Evolutionary conservation across 2,888 invertebrate genomes (phyloP).

Genomic region (Coenonympha glycerion): DNA sequence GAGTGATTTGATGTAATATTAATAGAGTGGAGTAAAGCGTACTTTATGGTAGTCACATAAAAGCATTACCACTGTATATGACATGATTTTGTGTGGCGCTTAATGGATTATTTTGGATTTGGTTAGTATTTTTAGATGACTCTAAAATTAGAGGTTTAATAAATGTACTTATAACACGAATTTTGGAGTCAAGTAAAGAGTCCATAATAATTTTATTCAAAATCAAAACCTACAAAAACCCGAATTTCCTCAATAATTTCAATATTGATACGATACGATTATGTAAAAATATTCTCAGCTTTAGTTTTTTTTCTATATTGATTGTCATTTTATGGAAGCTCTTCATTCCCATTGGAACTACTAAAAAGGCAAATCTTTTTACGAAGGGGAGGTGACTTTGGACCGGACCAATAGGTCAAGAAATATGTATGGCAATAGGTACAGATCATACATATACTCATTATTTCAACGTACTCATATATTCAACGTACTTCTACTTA

Average conservation of each 20-base stretch:
- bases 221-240: too few species aligned
- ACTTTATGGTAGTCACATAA: background rate
- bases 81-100: background rate
- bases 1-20: slow-evolving; percentile 19
- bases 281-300: background rate
- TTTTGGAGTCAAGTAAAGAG: too few species aligned
- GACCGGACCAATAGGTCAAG: background rate
- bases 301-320: slow-evolving; percentile 1
- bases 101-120: too few species aligned
- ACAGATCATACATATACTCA: too few species aligned
- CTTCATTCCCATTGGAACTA: slow-evolving; percentile 5
- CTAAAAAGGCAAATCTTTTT: background rate
- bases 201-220: too few species aligned
- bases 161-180: too few species aligned
- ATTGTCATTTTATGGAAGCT: slow-evolving; percentile 3
- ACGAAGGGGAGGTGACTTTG: background rate
- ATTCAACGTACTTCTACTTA: too few species aligned
- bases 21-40: slow-evolving; percentile 11
- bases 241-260: too few species aligned
- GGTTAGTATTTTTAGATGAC: too few species aligned
- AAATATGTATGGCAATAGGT: slow-evolving; percentile 10
- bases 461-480: too few species aligned
- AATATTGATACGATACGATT: too few species aligned
- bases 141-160: too few species aligned
- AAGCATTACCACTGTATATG: background rate